phyloP scores from a whole-genome alignment of 1,140 invertebrate species.

The Trichogramma pretiosum region DNA sequence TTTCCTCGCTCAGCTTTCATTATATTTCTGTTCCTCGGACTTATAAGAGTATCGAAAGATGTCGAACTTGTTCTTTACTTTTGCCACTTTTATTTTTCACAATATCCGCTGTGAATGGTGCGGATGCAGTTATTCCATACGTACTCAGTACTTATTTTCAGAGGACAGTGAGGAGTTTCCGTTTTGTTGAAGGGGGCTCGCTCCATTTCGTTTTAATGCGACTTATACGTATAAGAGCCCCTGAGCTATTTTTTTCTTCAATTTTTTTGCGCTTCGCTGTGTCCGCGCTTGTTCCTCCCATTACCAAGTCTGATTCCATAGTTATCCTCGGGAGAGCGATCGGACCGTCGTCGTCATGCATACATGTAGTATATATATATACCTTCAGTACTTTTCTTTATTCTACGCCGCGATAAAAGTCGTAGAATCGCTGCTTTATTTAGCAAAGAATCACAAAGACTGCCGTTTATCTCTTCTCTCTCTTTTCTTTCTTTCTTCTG shows the following conservation, averaged over 20 bases:
- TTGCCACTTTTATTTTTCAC: too few relatives aligned
- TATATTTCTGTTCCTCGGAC: too few relatives aligned
- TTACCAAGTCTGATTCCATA: conserved; percentile 14
- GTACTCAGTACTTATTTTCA: background rate
- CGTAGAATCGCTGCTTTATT: conserved; percentile 13
- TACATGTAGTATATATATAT: too few relatives aligned
- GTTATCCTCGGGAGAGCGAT: conserved; percentile 11
- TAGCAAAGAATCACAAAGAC: conserved; percentile 17
- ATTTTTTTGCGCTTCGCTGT: background rate
- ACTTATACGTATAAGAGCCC: background rate
- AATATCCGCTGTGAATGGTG: too few relatives aligned
- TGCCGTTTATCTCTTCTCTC: conserved; percentile 3
- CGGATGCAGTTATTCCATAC: too few relatives aligned
- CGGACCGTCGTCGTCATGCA: background rate
- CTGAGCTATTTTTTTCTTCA: conserved; percentile 1
- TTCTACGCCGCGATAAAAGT: conserved; percentile 5
- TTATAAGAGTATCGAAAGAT: too few relatives aligned
- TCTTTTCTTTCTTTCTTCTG: background rate
- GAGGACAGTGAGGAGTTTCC: background rate
- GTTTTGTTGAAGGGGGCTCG: background rate
- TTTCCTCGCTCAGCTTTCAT: too few relatives aligned
- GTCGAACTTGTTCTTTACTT: too few relatives aligned
- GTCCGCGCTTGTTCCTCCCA: conserved; percentile 4
- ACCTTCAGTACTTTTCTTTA: conserved; percentile 2
- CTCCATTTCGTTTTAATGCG: background rate